Base-by-base conservation (phyloP, 2,888 invertebrate species). In the Ophion ellenae region DNA sequence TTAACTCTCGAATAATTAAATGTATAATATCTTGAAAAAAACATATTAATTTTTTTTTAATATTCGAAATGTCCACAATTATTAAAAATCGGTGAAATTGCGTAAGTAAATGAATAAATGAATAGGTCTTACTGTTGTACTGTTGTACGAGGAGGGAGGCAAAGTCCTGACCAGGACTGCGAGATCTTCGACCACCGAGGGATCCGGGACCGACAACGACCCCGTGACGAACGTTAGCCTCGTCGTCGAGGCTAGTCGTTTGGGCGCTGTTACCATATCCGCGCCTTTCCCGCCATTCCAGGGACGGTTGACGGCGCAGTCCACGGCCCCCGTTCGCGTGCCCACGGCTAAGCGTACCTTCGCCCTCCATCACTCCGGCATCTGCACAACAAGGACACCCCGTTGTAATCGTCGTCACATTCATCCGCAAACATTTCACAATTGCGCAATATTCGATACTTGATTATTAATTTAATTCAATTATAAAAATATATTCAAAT, bases 221-320 rank as follows among this genome's bases (percentile, higher is more conserved):
- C n/a, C 89, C 90, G 40, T 91, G 92, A 71, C 90, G 91, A 24
- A 90, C 86, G 66, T 91, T 91, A n/a, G 90, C 91, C 47, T 92
- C 92, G 74, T 92, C 92, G 71, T 92, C 92, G 85, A 92, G 92
- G 81, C 92, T 92, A 81, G 92, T 92, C 20, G 92, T 91, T 69
- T 91, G 91, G 70, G 88, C 95, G 88, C 95, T 95, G 87, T 95
- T 95, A 92, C 95, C 95, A 93, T 95, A 95, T 92, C 95, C 95
- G 86, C 95, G 94, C 91, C 95, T 95, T 87, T 95, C 95, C 85
- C 94, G 94, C 95, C 95, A 95, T 94, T 95, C 95, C 69, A 95
- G 94, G 91, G 95, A 95, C 90, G 95, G 95, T 93, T 95, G 95
- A 77, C 95, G 95, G 79, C 95, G 92, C 92, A 92, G 90, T 80